phyloP scores from a whole-genome alignment of 2,113 vertebrate species.

The Drymodes brunneopygia region DNA sequence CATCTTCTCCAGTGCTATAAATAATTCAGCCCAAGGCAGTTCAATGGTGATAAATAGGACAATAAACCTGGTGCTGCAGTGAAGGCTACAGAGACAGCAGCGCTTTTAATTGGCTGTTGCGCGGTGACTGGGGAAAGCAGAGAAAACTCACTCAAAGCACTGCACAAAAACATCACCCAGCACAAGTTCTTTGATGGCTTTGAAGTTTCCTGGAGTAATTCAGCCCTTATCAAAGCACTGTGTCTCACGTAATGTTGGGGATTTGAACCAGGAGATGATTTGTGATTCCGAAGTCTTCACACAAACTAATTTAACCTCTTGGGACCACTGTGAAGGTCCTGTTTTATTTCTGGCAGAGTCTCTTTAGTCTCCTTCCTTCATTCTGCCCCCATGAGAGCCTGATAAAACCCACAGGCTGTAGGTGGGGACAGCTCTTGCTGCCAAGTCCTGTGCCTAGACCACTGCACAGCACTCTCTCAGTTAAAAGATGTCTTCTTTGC shows the following conservation, averaged over 20 bases:
- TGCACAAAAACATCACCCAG: neutral
- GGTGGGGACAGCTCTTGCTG: neutral
- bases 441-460: neutral
- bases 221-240: neutral
- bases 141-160: neutral
- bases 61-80: neutral
- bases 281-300: neutral
- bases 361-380: neutral
- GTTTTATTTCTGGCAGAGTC: neutral
- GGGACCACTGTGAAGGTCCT: neutral
- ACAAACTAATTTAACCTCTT: neutral
- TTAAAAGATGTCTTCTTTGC: neutral
- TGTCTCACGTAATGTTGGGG: neutral
- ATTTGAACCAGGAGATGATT: neutral
- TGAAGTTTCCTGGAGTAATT: constrained; percentile 6
- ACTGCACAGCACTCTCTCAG: neutral
- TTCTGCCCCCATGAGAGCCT: neutral
- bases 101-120: neutral
- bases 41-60: constrained; percentile 48
- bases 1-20: constrained; percentile 23
- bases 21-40: constrained; percentile 34
- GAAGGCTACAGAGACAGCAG: constrained; percentile 22
- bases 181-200: constrained; percentile 4
- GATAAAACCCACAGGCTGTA: neutral
- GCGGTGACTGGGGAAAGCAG: neutral